Conservation (phyloP, 2,113 vertebrate species). For the Megatriorchis doriae region DNA sequence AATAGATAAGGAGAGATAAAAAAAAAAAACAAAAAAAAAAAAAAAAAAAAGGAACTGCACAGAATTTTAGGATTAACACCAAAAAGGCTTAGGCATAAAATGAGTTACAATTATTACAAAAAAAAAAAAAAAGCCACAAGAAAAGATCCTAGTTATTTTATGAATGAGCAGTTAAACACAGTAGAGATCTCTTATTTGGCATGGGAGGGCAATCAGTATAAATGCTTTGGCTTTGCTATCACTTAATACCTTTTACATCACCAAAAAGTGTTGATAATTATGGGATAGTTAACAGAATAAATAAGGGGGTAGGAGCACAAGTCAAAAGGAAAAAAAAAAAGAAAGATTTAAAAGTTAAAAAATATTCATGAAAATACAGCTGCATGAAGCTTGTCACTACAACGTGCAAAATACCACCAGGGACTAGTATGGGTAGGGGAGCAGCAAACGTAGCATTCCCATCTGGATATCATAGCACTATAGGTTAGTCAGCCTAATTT, state of each 20-base stretch:
- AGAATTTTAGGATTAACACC: background rate
- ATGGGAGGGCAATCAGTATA: background rate
- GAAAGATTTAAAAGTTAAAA: background rate
- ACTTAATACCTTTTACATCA: background rate
- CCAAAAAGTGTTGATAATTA: background rate
- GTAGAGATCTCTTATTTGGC: background rate
- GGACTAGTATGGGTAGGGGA: background rate
- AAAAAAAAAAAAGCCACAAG: background rate
- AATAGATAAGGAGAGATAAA: background rate
- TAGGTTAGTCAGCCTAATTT: background rate
- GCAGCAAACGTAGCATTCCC: background rate
- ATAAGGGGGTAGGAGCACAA: background rate
- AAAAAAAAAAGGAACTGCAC: background rate
- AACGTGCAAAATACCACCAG: background rate
- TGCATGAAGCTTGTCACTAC: background rate
- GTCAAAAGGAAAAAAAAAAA: background rate
- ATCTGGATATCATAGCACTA: background rate
- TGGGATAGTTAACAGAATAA: background rate
- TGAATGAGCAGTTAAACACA: background rate
- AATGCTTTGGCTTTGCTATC: background rate
- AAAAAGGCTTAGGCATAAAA: background rate
- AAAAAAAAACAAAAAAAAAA: background rate
- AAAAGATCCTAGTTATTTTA: background rate
- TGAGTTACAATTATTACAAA: background rate
- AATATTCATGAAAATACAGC: background rate